Percentiles rank a stretch among this genome's conserved stretches.
phyloP scores from a whole-genome alignment of 2,797 vertebrate genomes.

The Myripristis jacobus region DNA sequence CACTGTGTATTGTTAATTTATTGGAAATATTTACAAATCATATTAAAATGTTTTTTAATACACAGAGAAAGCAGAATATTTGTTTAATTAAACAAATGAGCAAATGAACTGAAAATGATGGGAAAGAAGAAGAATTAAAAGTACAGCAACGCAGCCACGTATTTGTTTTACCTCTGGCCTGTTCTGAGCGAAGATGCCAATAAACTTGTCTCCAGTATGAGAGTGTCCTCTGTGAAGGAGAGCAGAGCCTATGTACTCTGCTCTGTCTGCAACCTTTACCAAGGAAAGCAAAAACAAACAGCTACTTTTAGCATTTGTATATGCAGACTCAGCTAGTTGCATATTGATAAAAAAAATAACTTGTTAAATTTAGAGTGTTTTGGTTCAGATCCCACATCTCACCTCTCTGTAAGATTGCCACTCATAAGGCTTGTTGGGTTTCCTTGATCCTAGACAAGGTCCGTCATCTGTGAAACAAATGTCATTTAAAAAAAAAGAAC shows the following conservation, averaged over 20 bases:
- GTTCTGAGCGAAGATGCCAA: constrained; percentile 96
- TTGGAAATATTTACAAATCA: no score
- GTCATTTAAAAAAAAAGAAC: no score
- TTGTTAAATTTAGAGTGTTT: no score
- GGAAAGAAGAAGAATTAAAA: background rate
- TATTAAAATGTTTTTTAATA: no score
- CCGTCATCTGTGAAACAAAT: constrained; percentile 86
- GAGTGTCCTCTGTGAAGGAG: constrained; percentile 92
- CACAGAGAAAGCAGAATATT: no score
- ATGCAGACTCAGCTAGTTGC: background rate
- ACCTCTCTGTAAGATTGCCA: constrained; percentile 96
- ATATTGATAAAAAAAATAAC: no score
- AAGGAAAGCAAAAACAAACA: constrained; percentile 6
- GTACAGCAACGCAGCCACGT: no score
- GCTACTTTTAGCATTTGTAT: background rate
- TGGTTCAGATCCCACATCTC: constrained; percentile 79
- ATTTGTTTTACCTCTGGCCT: constrained; percentile 90
- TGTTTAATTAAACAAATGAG: no score
- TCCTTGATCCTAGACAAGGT: constrained; percentile 95
- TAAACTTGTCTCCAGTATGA: constrained; percentile 82
- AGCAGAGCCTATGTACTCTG: constrained; percentile 89
- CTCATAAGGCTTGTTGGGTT: constrained; percentile 92
- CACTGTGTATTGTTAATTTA: no score
- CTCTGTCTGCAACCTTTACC: constrained; percentile 85
- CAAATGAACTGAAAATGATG: background rate